Conservation (phyloP, 2,113 vertebrate species). For the Oophaga pumilio region DNA sequence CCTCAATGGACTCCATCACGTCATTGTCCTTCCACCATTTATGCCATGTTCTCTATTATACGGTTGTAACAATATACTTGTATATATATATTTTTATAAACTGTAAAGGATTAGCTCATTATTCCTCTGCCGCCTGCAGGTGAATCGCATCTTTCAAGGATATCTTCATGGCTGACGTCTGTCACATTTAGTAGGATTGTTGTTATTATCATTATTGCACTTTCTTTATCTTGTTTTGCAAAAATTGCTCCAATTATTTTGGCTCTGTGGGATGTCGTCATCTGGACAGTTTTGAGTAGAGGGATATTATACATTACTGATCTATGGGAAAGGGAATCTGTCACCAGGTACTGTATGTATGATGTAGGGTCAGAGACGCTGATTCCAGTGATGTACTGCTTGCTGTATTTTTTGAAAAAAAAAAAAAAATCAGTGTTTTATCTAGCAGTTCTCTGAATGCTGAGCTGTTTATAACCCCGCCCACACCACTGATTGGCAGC, state of each 20-base stretch:
- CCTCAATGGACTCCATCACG: slow-evolving; percentile 20
- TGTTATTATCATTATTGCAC: neutral
- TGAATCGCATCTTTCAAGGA: neutral
- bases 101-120: slow-evolving; percentile 9
- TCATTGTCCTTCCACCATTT: neutral
- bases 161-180: neutral
- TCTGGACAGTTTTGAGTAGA: neutral
- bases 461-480: too few relatives aligned
- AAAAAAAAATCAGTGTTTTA: too few relatives aligned
- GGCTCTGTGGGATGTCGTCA: neutral
- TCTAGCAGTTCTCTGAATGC: too few relatives aligned
- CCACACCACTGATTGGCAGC: too few relatives aligned
- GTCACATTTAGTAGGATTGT: neutral
- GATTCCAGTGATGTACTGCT: too few relatives aligned
- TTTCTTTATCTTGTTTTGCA: neutral
- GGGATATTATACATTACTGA: neutral
- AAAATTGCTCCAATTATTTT: neutral
- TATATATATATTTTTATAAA: neutral
- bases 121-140: neutral
- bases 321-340: neutral
- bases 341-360: too few relatives aligned
- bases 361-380: too few relatives aligned
- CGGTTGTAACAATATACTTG: neutral
- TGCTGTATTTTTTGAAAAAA: too few relatives aligned
- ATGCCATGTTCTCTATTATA: slow-evolving; percentile 2